A percentile compares a stretch with the other conserved stretches of the same genome.
These are phyloP conservation scores for Chaetorhynchus papuensis DNA, from an alignment of 2,113 vertebrate species.

Conservation along the genomic window DNA sequence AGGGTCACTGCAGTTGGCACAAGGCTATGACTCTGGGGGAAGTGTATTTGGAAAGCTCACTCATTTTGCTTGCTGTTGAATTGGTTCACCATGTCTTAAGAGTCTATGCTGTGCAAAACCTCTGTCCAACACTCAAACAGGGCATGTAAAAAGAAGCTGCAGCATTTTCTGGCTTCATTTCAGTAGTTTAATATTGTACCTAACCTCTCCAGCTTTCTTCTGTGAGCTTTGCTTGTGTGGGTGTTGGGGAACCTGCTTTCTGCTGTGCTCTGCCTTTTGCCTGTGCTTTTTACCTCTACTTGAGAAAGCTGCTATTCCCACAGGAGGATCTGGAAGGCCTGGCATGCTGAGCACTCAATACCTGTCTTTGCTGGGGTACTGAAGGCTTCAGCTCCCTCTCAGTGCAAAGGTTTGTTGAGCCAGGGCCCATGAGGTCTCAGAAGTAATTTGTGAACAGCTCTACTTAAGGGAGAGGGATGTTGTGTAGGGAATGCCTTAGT, in stretches of 20 bases:
- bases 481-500: neutral
- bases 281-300: neutral
- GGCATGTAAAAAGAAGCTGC: neutral
- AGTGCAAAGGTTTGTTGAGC: neutral
- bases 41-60: neutral
- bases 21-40: neutral
- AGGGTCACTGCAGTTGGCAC: neutral
- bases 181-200: neutral
- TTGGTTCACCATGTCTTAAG: neutral
- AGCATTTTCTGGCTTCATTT: neutral
- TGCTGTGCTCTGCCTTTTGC: neutral
- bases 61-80: neutral
- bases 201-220: neutral
- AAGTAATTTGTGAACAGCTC: neutral
- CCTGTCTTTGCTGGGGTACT: neutral
- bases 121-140: neutral
- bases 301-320: neutral
- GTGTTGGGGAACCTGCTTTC: neutral
- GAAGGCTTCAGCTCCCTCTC: neutral
- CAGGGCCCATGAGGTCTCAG: neutral
- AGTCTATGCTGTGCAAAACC: neutral
- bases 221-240: neutral
- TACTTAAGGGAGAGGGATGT: neutral
- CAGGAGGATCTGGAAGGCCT: neutral
- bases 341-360: fast-evolving